Evolutionary conservation across 2,113 vertebrate genomes (phyloP).

Genomic region (Prolemur simus): DNA sequence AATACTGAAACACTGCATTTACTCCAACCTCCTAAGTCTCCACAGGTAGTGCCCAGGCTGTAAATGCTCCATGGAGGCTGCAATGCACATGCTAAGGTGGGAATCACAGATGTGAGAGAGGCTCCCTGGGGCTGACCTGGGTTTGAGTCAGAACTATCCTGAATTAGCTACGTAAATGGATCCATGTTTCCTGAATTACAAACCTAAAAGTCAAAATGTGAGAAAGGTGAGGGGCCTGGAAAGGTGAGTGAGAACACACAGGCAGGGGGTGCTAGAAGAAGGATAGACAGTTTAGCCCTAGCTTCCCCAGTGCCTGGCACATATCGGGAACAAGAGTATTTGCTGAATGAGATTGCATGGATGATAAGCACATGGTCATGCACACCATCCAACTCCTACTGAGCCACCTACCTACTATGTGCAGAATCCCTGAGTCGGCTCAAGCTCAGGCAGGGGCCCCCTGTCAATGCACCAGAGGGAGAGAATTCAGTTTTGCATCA

Average conservation of each 20-base stretch:
- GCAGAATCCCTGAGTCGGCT: neutral
- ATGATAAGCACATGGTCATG: neutral
- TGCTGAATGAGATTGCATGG: neutral
- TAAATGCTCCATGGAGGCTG: neutral
- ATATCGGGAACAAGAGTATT: neutral
- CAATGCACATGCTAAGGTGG: neutral
- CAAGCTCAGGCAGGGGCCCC: neutral
- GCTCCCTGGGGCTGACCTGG: neutral
- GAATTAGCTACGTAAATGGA: neutral
- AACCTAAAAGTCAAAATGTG: constrained; percentile 4
- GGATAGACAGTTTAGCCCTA: fast-evolving
- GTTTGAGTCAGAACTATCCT: neutral
- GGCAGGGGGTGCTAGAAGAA: neutral
- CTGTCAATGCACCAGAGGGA: neutral
- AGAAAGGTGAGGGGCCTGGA: neutral
- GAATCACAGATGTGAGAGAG: neutral
- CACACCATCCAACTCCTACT: neutral
- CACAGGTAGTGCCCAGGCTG: too few species aligned
- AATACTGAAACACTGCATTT: neutral
- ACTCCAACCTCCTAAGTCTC: neutral
- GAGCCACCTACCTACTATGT: neutral
- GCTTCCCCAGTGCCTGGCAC: neutral
- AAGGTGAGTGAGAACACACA: neutral
- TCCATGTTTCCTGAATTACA: neutral
- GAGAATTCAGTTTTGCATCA: neutral